Evolutionary conservation across 2,888 invertebrate species (phyloP), one percentile per base, ranked within the genome.

Genomic region (Phania funesta): DNA sequence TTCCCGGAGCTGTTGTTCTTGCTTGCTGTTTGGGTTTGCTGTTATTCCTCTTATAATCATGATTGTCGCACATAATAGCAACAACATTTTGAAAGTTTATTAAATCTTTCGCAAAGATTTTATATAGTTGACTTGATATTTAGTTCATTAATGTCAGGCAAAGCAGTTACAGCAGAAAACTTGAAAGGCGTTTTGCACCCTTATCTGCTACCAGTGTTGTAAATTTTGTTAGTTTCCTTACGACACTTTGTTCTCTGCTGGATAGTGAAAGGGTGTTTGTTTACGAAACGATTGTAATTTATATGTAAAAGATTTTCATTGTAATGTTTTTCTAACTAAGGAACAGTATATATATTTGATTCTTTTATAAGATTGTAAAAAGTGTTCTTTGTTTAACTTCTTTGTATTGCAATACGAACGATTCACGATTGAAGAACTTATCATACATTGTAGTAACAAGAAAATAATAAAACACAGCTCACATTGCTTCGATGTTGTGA

Each of bases 41-140:
- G 60, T 60, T 26, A 13, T 38, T 26, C 4, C 26, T 26, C 4
- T 38, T 38, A 38, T 13, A 26, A 3, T 13, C 35, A 38, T 11
- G 48, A 48, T 35, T 7, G 48, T 64, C 22, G 35, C 35, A 48
- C 3, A 9, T n/a, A 48, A 48, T 26, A 50, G 9, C 2, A 64
- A 48, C 29, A 35, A 48, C 5, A 64, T 46, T 32, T 48, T 46
- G 35, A 48, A 64, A 48, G 32, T 64, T 48, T 64, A 46, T 62
- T n/a, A 58, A n/a, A 48, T 48, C 48, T n/a, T 32, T 32, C 20
- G 48, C 18, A 32, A 22, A n/a, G n/a, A 29, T 48, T 46, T 35
- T 22, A 13, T 58, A 22, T 35, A 48, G 48, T 35, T 64, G n/a
- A 6, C 22, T 64, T 48, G 32, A 35, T 32, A 7, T 48, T 64